A percentile compares a stretch with the other conserved stretches of the same genome.
Evolutionary conservation across 2,797 vertebrate species (phyloP).

Genomic region (Sebastiscus albofasciatus): DNA sequence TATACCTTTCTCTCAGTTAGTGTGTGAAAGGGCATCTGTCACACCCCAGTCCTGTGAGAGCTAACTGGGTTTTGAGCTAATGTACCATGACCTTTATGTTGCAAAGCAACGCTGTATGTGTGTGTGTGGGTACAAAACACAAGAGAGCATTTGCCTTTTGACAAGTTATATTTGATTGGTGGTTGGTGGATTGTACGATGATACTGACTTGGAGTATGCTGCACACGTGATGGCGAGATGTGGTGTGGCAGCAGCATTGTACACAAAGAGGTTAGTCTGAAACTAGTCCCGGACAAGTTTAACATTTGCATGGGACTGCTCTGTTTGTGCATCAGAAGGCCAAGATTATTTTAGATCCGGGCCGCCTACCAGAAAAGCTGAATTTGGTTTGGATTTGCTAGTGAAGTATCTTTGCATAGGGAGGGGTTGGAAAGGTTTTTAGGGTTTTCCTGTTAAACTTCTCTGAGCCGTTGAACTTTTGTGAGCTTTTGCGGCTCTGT

Average conservation of each 20-base stretch:
- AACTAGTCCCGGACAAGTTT: background rate
- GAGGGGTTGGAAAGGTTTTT: slow-evolving; percentile 8
- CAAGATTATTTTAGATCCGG: background rate
- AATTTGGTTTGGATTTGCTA: background rate
- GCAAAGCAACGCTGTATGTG: slow-evolving; percentile 10
- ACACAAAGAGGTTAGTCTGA: slow-evolving; percentile 2
- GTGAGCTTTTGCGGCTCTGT: slow-evolving; percentile 33
- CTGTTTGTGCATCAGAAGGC: background rate
- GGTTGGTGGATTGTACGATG: slow-evolving; percentile 30
- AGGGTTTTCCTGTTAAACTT: slow-evolving; percentile 32
- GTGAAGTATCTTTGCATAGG: slow-evolving; percentile 2
- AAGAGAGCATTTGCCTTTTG: background rate
- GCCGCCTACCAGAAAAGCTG: background rate
- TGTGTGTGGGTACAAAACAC: background rate
- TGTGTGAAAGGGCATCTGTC: slow-evolving; percentile 22
- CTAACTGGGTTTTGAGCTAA: slow-evolving; percentile 61
- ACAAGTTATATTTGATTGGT: slow-evolving; percentile 21
- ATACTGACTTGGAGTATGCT: slow-evolving; percentile 32
- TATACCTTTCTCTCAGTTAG: background rate
- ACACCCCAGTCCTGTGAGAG: slow-evolving; percentile 35
- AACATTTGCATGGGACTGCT: background rate
- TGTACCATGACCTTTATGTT: slow-evolving; percentile 64
- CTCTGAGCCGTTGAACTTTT: slow-evolving; percentile 25
- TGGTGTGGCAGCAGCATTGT: slow-evolving; percentile 5
- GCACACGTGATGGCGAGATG: slow-evolving; percentile 24